These are phyloP conservation scores for Sebastes alutus DNA, from an alignment of 2,797 vertebrate species.

Conservation along the genomic window DNA sequence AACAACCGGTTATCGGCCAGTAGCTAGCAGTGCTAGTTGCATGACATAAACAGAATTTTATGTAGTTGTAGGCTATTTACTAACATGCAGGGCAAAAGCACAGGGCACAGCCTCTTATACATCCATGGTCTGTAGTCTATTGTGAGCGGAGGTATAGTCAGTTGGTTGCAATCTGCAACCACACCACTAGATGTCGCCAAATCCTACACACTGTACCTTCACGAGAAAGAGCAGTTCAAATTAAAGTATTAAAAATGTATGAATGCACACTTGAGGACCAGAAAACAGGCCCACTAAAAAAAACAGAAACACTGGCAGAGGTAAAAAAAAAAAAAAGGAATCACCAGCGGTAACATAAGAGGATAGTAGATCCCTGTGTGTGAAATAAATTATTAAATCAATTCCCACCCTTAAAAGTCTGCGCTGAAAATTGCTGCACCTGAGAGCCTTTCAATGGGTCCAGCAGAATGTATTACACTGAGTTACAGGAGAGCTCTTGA, in stretches of 20 bases:
- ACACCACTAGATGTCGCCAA: too few relatives aligned
- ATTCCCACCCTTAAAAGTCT: constrained; percentile 26
- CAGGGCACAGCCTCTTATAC: too few relatives aligned
- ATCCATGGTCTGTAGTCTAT: too few relatives aligned
- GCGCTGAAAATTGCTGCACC: constrained; percentile 27
- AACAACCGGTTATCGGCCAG: too few relatives aligned
- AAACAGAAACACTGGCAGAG: background rate
- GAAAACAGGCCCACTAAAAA: background rate
- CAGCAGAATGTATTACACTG: constrained; percentile 29
- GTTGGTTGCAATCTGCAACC: too few relatives aligned
- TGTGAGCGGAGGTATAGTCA: too few relatives aligned
- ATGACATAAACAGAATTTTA: too few relatives aligned
- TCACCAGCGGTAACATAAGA: background rate
- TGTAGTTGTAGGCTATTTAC: too few relatives aligned
- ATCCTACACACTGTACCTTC: too few relatives aligned
- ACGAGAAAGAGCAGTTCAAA: background rate
- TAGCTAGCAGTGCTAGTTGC: too few relatives aligned
- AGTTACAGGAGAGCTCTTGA: constrained; percentile 40
- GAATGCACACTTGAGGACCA: background rate
- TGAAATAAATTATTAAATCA: constrained; percentile 40
- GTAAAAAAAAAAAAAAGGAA: background rate
- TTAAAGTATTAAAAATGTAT: background rate
- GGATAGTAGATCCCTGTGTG: background rate
- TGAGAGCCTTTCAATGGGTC: constrained; percentile 14
- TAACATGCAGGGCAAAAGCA: too few relatives aligned